Evolutionary conservation across 2,888 invertebrate species (phyloP), one percentile per base, ranked within the genome.

Genomic region (Nysson spinosus): DNA sequence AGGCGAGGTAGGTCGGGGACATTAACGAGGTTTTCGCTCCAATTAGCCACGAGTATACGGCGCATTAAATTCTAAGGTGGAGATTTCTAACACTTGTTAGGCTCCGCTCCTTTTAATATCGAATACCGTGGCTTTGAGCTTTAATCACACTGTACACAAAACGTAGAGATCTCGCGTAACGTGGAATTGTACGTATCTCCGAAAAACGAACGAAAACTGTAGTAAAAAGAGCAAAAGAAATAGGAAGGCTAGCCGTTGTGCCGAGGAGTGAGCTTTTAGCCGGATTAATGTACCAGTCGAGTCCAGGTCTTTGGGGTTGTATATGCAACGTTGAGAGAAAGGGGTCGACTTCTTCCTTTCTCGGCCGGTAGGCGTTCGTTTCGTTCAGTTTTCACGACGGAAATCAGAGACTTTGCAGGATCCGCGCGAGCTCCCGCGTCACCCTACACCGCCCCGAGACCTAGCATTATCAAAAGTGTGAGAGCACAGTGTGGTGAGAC

Each of bases 21-120:
- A 80, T 82, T 81, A 82, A 81, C 80, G 78, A 77, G 79, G 77
- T 77, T 77, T 75, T 79, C 77, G 79, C 69, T 79, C 78, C 75
- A 80, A 80, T 82, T 82, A 81, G 77, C 76, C 69, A 71, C 73
- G 77, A 79, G 78, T 78, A 81, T 68, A 73, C 70, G 71, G 61
- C 73, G 77, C 78, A 78, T 80, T 81, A 79, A 80, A 70, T 72
- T 61, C 67, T 44, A 56, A 62, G 69, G 67, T 67, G 26, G 44
- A 22, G 44, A 75, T 78, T 77, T 66, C 58, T 30, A 42, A 11
- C 57, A 32, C 47, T 14, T n/a, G n/a, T n/a, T n/a, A 14, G 60
- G 61, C 44, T 62, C 55, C 28, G 65, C 42, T 62, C 67, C 71
- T 76, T 67, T 67, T 67, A 75, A 75, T 79, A 82, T 83, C 75